Conservation (phyloP, 2,888 invertebrate species). For the Lacanobia wlatinum region DNA sequence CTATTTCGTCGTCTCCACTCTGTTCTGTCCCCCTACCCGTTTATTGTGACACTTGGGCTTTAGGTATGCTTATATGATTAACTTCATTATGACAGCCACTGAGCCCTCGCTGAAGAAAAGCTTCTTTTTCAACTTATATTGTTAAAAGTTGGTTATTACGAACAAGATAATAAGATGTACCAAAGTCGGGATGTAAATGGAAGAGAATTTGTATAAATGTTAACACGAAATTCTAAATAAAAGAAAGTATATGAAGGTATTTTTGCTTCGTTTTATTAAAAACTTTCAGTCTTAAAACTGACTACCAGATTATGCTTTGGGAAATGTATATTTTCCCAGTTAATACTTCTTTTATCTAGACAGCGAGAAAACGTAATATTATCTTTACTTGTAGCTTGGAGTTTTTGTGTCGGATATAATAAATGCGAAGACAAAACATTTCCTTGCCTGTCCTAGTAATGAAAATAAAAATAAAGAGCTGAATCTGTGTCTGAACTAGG, state of each 20-base stretch:
- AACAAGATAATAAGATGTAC: constrained; percentile 34
- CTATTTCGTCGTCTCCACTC: not conserved
- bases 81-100: constrained; percentile 37
- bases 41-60: constrained; percentile 25
- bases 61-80: constrained; percentile 16
- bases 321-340: constrained; percentile 38
- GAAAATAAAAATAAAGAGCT: constrained; percentile 36
- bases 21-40: constrained; percentile 3
- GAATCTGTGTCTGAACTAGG: constrained; percentile 31
- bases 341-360: constrained; percentile 47
- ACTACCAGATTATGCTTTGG: constrained; percentile 33
- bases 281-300: constrained; percentile 30
- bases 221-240: constrained; percentile 11
- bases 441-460: constrained; percentile 28
- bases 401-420: constrained; percentile 46
- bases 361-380: constrained; percentile 47
- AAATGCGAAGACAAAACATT: constrained; percentile 53
- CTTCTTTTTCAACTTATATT: constrained; percentile 32
- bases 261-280: constrained; percentile 18
- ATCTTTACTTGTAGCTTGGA: constrained; percentile 17
- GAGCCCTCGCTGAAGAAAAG: constrained; percentile 9
- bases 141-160: constrained; percentile 46
- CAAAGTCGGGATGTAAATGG: constrained; percentile 31
- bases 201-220: constrained; percentile 17
- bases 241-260: constrained; percentile 7